These are phyloP conservation scores for Platygyra sinensis DNA, from an alignment of 64 coral and sea anemone species.

Conservation along the genomic window DNA sequence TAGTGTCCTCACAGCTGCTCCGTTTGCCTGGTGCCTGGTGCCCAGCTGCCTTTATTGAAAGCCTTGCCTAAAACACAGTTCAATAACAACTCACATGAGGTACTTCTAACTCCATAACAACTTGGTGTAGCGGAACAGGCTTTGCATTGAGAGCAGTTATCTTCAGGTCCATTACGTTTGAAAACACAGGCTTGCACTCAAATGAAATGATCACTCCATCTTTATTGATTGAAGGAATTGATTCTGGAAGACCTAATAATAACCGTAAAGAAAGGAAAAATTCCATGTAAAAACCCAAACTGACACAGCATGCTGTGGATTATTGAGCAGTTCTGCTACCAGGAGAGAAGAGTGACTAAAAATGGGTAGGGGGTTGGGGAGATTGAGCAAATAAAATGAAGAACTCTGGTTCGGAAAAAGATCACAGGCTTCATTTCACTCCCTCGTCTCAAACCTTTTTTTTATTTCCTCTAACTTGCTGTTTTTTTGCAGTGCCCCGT, in stretches of 20 bases:
- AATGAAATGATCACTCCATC: slow-evolving; percentile 48
- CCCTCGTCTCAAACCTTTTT: too few species aligned
- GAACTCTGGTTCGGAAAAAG: too few species aligned
- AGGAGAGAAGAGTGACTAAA: too few species aligned
- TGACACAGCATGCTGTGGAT: not conserved
- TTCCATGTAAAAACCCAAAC: not conserved
- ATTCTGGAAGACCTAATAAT: slow-evolving; percentile 58
- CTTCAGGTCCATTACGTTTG: slow-evolving; percentile 73
- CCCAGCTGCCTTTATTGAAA: too few species aligned
- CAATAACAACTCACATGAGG: slow-evolving; percentile 49
- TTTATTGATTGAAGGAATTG: slow-evolving; percentile 42
- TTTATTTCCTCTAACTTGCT: too few species aligned
- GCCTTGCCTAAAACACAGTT: not conserved
- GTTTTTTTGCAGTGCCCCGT: too few species aligned
- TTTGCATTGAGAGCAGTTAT: slow-evolving; percentile 49
- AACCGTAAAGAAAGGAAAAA: not conserved
- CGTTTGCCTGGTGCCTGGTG: too few species aligned
- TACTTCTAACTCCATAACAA: slow-evolving; percentile 67
- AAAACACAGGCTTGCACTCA: slow-evolving; percentile 52
- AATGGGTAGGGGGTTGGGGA: too few species aligned
- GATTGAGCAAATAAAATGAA: too few species aligned
- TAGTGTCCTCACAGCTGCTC: too few species aligned
- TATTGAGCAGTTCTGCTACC: too few species aligned
- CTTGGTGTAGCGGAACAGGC: slow-evolving; percentile 33
- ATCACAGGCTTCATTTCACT: too few species aligned